A percentile compares a stretch with the other conserved stretches of the same genome.
These are phyloP conservation scores for Dasyprocta punctata DNA, from an alignment of 2,113 vertebrate species.

Conservation along the genomic window DNA sequence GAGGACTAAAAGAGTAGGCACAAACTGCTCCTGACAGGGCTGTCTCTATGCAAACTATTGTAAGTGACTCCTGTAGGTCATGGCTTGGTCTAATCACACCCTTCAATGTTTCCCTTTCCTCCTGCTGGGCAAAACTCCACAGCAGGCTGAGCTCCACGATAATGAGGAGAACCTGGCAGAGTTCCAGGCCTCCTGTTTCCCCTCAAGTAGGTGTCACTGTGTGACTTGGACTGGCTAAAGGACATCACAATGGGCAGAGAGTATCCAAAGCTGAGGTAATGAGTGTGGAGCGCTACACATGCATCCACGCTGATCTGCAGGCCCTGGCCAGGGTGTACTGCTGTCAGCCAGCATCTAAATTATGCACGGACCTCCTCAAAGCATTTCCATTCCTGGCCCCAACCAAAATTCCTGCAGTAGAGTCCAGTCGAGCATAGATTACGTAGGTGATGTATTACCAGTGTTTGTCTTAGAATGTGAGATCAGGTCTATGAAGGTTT, in stretches of 20 bases:
- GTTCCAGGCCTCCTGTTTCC: rapidly evolving
- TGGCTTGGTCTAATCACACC: background rate
- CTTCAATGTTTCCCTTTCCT: background rate
- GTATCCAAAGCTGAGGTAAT: background rate
- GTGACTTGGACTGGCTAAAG: background rate
- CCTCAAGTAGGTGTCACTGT: background rate
- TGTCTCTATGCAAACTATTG: background rate
- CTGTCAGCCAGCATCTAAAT: background rate
- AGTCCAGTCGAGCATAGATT: background rate
- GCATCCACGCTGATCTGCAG: background rate
- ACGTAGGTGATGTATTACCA: rapidly evolving
- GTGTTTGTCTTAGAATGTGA: background rate
- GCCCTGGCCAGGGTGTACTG: background rate
- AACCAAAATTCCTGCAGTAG: background rate
- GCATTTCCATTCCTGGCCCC: background rate
- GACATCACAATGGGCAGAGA: background rate
- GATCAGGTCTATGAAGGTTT: background rate
- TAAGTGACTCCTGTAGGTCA: background rate
- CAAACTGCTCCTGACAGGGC: background rate
- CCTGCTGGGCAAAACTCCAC: background rate
- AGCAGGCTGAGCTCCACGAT: background rate
- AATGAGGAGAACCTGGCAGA: background rate
- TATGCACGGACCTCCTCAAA: background rate
- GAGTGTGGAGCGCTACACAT: background rate
- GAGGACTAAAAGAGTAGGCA: background rate